Conservation (phyloP, 2,888 invertebrate species). For the Drosophila fungiperda region DNA sequence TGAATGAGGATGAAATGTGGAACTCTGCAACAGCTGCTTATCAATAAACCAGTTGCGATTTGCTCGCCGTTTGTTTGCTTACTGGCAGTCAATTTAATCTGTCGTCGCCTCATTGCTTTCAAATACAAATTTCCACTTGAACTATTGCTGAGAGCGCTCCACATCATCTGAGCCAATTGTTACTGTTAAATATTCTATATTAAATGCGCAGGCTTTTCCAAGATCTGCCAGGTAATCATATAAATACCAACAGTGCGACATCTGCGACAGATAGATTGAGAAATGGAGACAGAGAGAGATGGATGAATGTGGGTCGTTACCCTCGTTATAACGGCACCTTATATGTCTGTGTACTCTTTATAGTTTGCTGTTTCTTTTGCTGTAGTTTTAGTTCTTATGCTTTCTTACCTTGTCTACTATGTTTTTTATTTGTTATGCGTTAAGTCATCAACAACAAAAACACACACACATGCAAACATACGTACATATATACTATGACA, state of each 20-base stretch:
- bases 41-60: constrained; percentile 48
- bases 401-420: constrained; percentile 41
- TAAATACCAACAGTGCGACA: constrained; percentile 25
- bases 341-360: constrained; percentile 61
- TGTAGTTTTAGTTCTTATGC: constrained; percentile 55
- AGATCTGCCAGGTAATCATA: constrained; percentile 26
- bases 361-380: constrained; percentile 70
- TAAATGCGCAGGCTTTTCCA: constrained; percentile 60
- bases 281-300: constrained; percentile 23
- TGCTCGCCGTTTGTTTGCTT: constrained; percentile 63
- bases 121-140: constrained; percentile 65
- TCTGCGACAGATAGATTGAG: constrained; percentile 18
- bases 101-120: constrained; percentile 62
- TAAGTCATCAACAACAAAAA: constrained; percentile 42
- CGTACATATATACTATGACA: constrained; percentile 4
- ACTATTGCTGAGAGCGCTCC: constrained; percentile 28
- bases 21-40: constrained; percentile 45
- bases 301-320: constrained; percentile 77
- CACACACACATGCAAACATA: background rate
- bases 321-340: constrained; percentile 82
- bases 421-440: constrained; percentile 45
- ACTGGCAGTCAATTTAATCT: constrained; percentile 67
- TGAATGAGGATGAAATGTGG: constrained; percentile 55
- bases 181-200: constrained; percentile 67
- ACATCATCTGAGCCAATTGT: constrained; percentile 47